Evolutionary conservation across 2,888 invertebrate species (phyloP).

Genomic region (Cerceris rybyensis): DNA sequence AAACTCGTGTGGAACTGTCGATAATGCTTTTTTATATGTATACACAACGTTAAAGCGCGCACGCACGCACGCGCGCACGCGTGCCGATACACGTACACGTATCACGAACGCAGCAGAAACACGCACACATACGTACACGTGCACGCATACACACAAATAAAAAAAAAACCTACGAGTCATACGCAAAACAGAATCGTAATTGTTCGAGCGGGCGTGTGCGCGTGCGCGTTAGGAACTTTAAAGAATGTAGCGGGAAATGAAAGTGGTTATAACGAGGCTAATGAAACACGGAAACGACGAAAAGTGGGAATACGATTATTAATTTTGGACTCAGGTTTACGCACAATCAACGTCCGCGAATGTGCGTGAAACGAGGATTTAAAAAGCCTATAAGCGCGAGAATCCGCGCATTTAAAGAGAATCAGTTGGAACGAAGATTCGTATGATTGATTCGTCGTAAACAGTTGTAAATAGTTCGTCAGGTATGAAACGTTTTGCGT

Average conservation of each 20-base stretch:
- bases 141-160: neutral
- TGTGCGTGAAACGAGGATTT: neutral
- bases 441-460: conserved; percentile 36
- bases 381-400: neutral
- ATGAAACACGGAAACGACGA: neutral
- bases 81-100: neutral
- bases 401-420: too few relatives aligned
- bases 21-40: conserved; percentile 78
- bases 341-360: conserved; percentile 11
- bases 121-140: conserved; percentile 16
- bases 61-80: conserved; percentile 6
- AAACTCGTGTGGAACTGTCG: conserved; percentile 75
- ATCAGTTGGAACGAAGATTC: neutral
- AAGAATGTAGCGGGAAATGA: too few relatives aligned
- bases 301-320: neutral
- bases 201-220: too few relatives aligned
- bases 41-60: conserved; percentile 10
- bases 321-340: conserved; percentile 2
- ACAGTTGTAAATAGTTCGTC: conserved; percentile 72
- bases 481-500: conserved; percentile 38
- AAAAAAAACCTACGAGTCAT: neutral
- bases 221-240: too few relatives aligned
- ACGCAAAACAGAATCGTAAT: neutral
- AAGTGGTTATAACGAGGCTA: neutral
- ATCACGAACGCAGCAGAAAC: neutral